Conservation (phyloP, 2,113 vertebrate genomes). For the Notarius quadriscutis region DNA sequence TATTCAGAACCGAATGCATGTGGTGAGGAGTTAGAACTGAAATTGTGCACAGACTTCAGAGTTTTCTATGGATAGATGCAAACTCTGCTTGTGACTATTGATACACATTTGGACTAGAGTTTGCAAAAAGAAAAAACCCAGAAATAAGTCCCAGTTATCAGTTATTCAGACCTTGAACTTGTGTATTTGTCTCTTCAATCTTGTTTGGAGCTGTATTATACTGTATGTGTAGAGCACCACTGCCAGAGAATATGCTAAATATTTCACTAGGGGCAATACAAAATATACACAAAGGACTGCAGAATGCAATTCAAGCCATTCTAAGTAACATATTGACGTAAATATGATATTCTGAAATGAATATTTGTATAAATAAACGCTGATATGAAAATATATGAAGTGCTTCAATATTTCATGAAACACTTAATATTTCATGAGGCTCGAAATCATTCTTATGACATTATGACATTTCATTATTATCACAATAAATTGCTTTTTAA, state of each 20-base stretch:
- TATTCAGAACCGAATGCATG: neutral
- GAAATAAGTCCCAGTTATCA: neutral
- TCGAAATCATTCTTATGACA: conserved; percentile 2
- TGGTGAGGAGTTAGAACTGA: neutral
- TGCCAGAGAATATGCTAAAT: neutral
- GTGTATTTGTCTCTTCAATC: neutral
- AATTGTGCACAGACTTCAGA: neutral
- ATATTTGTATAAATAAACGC: conserved; percentile 2
- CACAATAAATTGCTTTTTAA: neutral
- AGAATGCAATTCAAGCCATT: neutral
- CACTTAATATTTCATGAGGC: conserved; percentile 14
- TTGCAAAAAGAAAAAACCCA: neutral
- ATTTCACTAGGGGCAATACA: neutral
- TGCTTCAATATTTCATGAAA: conserved; percentile 4
- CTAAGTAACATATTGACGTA: neutral
- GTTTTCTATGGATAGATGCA: neutral
- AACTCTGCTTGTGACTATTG: neutral
- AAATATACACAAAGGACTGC: neutral
- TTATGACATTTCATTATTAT: conserved; percentile 17
- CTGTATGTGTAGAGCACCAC: neutral
- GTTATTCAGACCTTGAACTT: conserved; percentile 1
- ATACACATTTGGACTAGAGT: neutral
- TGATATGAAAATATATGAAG: neutral
- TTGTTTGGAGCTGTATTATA: neutral
- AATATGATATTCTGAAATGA: neutral